Evolutionary conservation across 2,888 invertebrate genomes (phyloP), one percentile per base, ranked within the genome.

Genomic region (Cerceris ruficornis): DNA sequence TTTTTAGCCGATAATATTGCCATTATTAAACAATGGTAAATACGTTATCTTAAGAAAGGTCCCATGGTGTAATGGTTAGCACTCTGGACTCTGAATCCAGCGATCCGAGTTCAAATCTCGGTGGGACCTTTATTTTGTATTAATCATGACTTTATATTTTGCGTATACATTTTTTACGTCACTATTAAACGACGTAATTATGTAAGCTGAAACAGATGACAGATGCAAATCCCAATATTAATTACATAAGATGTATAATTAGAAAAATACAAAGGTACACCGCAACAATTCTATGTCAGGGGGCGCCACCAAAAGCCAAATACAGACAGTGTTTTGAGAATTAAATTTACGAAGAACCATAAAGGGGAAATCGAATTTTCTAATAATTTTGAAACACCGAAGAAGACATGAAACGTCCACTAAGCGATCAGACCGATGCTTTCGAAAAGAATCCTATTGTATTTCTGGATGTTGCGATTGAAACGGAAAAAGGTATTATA

Each of bases 101-200:
- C 95, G 95, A 95, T 95, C 95, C 95, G 95, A 95, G 95, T 95
- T 95, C 95, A 95, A 95, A 94, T 95, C 95, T 95, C 95, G 95
- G 95, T 95, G 95, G 95, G 93, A 95, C 95, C 95, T 89, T 62
- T 0, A 0, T 5, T 67, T 60, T 57, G 6, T 11, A n/a, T 5
- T 6, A 13, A 2, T 42, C 42, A 11, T 14, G 39, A 54, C 58
- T 13, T 14, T n/a, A n/a, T 11, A 7, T 52, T 11, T 52, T 52
- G n/a, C 8, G 5, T 8, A 46, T 28, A 46, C 11, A 11, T 46
- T 46, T 46, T 46, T 11, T 46, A 46, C 46, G 46, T 11, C 9
- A 46, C n/a, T n/a, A 50, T n/a, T n/a, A 50, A 50, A 50, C 46
- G 11, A 46, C 11, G 46, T 28, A 28, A 28, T 28, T 28, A 28